Conservation (phyloP, 2,797 vertebrate genomes). For the Typhlichthys eigenmanni region DNA sequence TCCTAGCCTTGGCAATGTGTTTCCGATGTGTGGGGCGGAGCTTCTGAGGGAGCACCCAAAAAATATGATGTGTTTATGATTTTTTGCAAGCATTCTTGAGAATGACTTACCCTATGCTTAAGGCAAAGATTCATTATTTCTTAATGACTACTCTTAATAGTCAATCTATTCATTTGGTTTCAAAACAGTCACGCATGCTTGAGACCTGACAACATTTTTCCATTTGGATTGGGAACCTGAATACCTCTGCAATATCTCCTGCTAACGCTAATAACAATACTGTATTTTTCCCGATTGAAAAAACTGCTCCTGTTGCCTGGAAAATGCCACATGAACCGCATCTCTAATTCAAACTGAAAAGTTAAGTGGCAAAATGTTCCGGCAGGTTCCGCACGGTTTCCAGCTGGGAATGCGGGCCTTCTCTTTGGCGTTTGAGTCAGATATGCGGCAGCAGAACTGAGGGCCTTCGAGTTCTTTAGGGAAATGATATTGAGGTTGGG, state of each 20-base stretch:
- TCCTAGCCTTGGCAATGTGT: too few relatives aligned
- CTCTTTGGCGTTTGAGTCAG: constrained; percentile 41
- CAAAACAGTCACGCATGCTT: background rate
- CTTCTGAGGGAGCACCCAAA: too few relatives aligned
- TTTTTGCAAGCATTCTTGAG: too few relatives aligned
- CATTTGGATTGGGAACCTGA: constrained; percentile 50
- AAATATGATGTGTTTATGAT: too few relatives aligned
- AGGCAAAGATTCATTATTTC: too few relatives aligned
- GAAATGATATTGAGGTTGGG: constrained; percentile 22
- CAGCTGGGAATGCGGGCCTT: constrained; percentile 60
- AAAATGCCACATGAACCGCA: constrained; percentile 50
- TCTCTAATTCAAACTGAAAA: constrained; percentile 76
- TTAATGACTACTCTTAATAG: too few relatives aligned
- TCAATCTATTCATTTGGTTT: too few relatives aligned
- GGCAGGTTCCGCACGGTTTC: constrained; percentile 60
- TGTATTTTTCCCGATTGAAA: constrained; percentile 55
- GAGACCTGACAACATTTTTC: constrained; percentile 51
- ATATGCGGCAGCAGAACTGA: constrained; percentile 19
- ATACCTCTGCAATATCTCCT: constrained; percentile 65
- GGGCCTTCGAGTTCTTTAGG: constrained; percentile 33
- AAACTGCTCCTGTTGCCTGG: constrained; percentile 52
- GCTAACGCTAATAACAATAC: constrained; percentile 60
- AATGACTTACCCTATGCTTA: too few relatives aligned
- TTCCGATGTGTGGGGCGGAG: too few relatives aligned
- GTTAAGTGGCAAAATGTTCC: constrained; percentile 69